A percentile compares a stretch with the other conserved stretches of the same genome.
Evolutionary conservation across 2,888 invertebrate genomes (phyloP).

Genomic region (Agonopterix arenella): DNA sequence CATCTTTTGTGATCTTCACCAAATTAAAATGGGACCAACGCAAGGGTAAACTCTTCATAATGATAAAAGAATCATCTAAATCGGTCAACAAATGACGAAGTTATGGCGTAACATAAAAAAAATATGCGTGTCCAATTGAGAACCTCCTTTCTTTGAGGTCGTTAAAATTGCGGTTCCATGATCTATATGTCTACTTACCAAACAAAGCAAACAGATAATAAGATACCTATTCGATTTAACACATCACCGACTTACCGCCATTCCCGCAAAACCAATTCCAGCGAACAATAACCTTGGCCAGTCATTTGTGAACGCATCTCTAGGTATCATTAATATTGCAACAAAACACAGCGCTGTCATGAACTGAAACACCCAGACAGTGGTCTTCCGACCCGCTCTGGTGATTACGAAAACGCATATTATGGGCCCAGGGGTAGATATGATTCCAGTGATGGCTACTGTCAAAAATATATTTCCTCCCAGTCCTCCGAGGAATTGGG

Average conservation of each 20-base stretch:
- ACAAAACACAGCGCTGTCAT: constrained; percentile 68
- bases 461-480: constrained; percentile 73
- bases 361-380: constrained; percentile 64
- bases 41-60: too few species aligned
- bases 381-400: constrained; percentile 66
- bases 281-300: constrained; percentile 78
- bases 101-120: too few species aligned
- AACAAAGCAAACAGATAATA: neutral
- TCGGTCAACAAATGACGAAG: too few species aligned
- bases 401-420: constrained; percentile 68
- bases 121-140: too few species aligned
- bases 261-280: constrained; percentile 79
- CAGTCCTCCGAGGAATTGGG: constrained; percentile 75
- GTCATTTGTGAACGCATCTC: constrained; percentile 52
- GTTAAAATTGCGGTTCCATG: too few species aligned
- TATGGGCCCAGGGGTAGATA: constrained; percentile 72
- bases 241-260: constrained; percentile 69
- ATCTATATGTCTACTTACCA: neutral
- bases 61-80: too few species aligned
- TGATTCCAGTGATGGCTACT: constrained; percentile 70
- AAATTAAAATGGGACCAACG: too few species aligned
- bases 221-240: neutral
- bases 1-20: too few species aligned
- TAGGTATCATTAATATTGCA: constrained; percentile 65
- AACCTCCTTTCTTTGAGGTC: too few species aligned